Percentiles rank a stretch among this genome's conserved stretches.
These are phyloP conservation scores for Lophotriccus pileatus DNA, from an alignment of 2,797 vertebrate species.

Conservation along the genomic window DNA sequence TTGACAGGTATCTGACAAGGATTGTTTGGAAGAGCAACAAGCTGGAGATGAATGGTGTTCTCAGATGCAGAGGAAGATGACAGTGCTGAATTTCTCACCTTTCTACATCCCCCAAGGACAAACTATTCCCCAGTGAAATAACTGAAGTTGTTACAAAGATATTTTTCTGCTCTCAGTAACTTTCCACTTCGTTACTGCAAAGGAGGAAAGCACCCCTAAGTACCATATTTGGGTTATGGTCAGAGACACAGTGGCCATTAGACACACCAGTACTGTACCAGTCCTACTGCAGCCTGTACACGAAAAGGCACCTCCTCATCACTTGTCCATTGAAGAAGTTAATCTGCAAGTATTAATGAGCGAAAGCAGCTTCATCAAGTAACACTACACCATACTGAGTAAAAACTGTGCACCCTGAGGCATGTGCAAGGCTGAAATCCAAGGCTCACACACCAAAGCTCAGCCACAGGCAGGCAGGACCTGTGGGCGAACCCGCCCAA, in stretches of 20 bases:
- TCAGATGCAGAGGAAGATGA: neutral
- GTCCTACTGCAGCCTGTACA: neutral
- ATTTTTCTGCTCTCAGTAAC: neutral
- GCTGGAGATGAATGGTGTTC: neutral
- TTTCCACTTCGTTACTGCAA: neutral
- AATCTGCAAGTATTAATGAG: neutral
- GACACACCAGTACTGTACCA: neutral
- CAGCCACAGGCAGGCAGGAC: neutral
- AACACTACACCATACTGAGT: accelerated
- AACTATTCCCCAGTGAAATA: neutral
- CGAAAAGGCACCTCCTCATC: neutral
- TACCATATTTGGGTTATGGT: accelerated
- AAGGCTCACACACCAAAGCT: accelerated
- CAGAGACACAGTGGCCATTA: neutral
- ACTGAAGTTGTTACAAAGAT: neutral
- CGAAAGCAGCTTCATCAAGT: neutral
- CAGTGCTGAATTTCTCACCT: neutral
- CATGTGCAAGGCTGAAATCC: accelerated
- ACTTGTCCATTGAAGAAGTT: neutral
- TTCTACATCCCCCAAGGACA: accelerated
- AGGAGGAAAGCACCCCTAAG: accelerated
- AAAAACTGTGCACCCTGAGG: neutral
- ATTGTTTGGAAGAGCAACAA: neutral
- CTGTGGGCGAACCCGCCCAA: accelerated
- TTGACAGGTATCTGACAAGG: neutral